Base-by-base conservation (phyloP, 2,797 vertebrate species). In the Poliocrania exsul region DNA sequence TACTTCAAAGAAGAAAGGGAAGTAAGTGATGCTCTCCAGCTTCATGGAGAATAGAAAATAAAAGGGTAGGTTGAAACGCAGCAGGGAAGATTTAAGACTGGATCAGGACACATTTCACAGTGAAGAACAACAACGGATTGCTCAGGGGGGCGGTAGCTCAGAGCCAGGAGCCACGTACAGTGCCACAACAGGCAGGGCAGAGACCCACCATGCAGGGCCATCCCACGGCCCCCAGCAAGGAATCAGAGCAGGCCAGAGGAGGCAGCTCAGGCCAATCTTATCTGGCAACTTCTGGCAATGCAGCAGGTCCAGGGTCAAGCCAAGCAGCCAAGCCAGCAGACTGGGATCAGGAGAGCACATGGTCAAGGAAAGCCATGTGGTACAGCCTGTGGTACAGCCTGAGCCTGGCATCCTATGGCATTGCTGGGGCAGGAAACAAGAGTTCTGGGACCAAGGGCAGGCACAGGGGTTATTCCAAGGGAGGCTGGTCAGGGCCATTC, bases 91-190 rank as follows among this genome's bases (percentile, higher is more conserved):
- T 50, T 66, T 78, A 70, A 81, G 28, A 35, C 8, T 4, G 25
- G 57, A 86, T 13, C n/a, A 67, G 53, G 46, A 66, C 21, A 38
- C 5, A 13, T 71, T 70, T 57, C 1, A 2, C 33, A 58, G 50
- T 14, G 42, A 86, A 66, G 37, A 44, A 62, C 6, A 70, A 35
- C 51, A 67, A 8, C 31, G 40, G 65, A 13, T n/a, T 75, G 57
- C 16, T 40, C 15, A 37, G 56, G 14, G 35, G 24, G 20, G 3
- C 14, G 29, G 47, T 25, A 81, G 17, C 35, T 38, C 38, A 2
- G 11, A 49, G 47, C 11, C 58, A 53, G 44, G 21, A 80, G 38
- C 11, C 26, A 35, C 0, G 0, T 24, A 10, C 60, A 66, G 1
- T 56, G 50, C n/a, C 78, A 62, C 35, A 72, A 5, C 20, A 44